Percentiles rank a stretch among this genome's conserved stretches.
phyloP scores from a whole-genome alignment of 2,888 invertebrate genomes.

The Caenorhabditis uteleia region DNA sequence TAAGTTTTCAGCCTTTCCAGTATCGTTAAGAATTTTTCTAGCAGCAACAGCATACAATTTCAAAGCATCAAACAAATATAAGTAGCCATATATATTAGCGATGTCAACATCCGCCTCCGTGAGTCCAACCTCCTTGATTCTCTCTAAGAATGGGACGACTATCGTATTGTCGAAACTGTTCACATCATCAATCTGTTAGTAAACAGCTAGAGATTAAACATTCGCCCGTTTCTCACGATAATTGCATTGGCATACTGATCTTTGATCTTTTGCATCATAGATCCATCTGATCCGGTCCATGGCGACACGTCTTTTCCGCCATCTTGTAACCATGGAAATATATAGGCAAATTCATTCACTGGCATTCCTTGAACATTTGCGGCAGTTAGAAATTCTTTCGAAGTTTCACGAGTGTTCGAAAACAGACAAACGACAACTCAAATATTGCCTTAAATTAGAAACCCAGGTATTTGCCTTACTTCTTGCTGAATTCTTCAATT shows the following conservation, averaged over 20 bases:
- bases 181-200: constrained; percentile 52
- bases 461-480: constrained; percentile 13
- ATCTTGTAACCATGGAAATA: constrained; percentile 58
- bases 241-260: constrained; percentile 65
- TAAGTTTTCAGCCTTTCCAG: constrained; percentile 50
- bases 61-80: constrained; percentile 54
- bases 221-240: constrained; percentile 48
- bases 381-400: constrained; percentile 50
- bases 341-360: constrained; percentile 47
- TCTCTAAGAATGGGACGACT: constrained; percentile 48
- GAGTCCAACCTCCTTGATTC: constrained; percentile 49
- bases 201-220: constrained; percentile 8
- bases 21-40: constrained; percentile 54
- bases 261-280: constrained; percentile 65
- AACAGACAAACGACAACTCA: constrained; percentile 50
- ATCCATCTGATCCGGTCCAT: constrained; percentile 67
- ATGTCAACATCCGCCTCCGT: constrained; percentile 50
- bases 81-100: constrained; percentile 54
- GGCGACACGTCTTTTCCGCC: constrained; percentile 67
- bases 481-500: constrained; percentile 46
- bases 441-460: constrained; percentile 7
- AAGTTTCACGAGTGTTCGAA: constrained; percentile 48
- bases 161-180: constrained; percentile 57
- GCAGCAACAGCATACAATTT: constrained; percentile 62
- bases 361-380: constrained; percentile 45